Base-by-base conservation (phyloP, 2,888 invertebrate genomes). In the Sinohyriopsis cumingii region DNA sequence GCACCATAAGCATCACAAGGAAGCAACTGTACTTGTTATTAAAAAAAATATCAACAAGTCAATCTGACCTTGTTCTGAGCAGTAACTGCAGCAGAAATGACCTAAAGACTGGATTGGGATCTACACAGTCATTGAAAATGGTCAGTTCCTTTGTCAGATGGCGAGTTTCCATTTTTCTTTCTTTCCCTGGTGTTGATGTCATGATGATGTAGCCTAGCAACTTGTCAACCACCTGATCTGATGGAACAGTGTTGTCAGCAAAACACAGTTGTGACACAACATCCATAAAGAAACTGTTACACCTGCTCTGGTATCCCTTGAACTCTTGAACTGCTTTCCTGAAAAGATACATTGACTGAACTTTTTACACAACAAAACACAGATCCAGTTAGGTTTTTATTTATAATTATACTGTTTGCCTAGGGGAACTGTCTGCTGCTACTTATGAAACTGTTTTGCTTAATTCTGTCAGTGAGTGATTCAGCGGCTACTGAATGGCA, bases 21-120 rank as follows among this genome's bases (percentile, higher is more conserved):
- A 7, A 7, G 45, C 45, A 45, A 45, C 3, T 15, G 45, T 45
- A 45, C 45, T 45, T 15, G 45, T 45, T 45, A 45, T 45, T 45
- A 45, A 69, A 55, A n/a, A 22, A 63, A 53, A 56, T 22, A 9
- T 22, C 1, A 63, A 33, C 1, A 28, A 55, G 22, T 1, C 7
- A 19, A 25, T n/a, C 25, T 64, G 72, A 85, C 85, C 77, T 81
- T 63, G 82, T 76, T 61, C 77, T 70, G 25, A 86, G 80, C 22
- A 87, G 76, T 54, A 84, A 79, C 68, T 86, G 83, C 15, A 87
- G 76, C 28, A 86, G 71, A 64, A 86, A 84, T 5, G 85, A 85
- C 54, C 87, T 69, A 12, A 86, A 79, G 2, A 86, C 86, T n/a
- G 86, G 87, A 18, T 79, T 86, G 2, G 84, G 84, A 69, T 86